phyloP scores from a whole-genome alignment of 2,113 vertebrate genomes.

The Pelvicachromis taeniatus region DNA sequence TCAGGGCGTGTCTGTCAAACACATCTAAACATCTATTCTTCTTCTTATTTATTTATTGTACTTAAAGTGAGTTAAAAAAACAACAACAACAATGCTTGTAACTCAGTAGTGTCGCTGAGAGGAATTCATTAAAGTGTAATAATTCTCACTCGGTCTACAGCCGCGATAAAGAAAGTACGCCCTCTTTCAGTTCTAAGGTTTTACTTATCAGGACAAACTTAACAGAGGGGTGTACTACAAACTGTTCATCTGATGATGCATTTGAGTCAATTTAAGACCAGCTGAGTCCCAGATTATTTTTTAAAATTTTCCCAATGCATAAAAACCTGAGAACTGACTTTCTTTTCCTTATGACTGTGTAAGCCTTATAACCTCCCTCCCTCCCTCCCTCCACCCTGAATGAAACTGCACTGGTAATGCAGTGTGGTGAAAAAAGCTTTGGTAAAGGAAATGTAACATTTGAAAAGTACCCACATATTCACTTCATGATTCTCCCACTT shows the following conservation, averaged over 20 bases:
- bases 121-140: not conserved
- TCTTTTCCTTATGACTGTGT: not conserved
- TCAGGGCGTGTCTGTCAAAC: not conserved
- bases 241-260: fast-evolving
- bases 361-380: not conserved
- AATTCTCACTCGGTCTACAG: not conserved
- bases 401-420: not conserved
- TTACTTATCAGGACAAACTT: not conserved
- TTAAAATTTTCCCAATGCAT: not conserved
- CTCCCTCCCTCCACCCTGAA: not conserved
- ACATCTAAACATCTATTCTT: not conserved
- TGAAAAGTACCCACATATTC: not conserved
- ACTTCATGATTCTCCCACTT: not conserved
- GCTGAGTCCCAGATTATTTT: not conserved
- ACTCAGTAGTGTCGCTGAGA: not conserved
- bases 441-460: not conserved
- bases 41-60: not conserved
- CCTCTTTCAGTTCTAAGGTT: fast-evolving
- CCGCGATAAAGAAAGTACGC: not conserved
- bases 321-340: not conserved
- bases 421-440: not conserved
- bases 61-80: not conserved
- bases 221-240: not conserved
- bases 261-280: not conserved
- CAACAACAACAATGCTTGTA: not conserved